Conservation (phyloP, 1,140 invertebrate species). For the Lethocerus indicus region DNA sequence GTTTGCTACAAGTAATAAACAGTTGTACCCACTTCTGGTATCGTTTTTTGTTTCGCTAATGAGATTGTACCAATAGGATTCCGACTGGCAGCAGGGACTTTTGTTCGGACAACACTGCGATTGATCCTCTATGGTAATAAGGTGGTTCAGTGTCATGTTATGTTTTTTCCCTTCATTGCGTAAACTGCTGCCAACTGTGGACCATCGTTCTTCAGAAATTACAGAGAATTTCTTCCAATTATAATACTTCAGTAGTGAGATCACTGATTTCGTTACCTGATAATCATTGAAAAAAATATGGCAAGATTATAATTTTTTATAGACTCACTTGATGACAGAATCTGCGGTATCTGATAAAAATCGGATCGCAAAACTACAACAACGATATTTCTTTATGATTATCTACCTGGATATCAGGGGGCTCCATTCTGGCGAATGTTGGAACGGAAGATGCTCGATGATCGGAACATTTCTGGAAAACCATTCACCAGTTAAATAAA, state of each 20-base stretch:
- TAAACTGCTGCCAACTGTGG: slow-evolving; percentile 57
- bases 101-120: slow-evolving; percentile 58
- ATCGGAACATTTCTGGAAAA: slow-evolving; percentile 80
- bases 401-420: slow-evolving; percentile 71
- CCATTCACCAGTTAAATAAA: neutral
- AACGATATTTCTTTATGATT: neutral
- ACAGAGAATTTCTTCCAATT: slow-evolving; percentile 90
- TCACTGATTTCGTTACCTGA: slow-evolving; percentile 81
- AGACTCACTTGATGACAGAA: no score
- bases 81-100: slow-evolving; percentile 51
- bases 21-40: slow-evolving; percentile 60
- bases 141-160: slow-evolving; percentile 69
- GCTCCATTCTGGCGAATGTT: slow-evolving; percentile 87
- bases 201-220: slow-evolving; percentile 66
- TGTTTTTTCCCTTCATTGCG: slow-evolving; percentile 46
- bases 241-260: slow-evolving; percentile 74
- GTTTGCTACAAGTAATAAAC: no score
- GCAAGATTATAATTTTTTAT: no score
- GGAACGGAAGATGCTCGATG: slow-evolving; percentile 68
- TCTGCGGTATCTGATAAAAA: no score
- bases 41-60: slow-evolving; percentile 76
- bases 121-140: slow-evolving; percentile 41
- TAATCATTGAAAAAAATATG: slow-evolving; percentile 20
- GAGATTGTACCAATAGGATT: slow-evolving; percentile 62
- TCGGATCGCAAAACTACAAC: neutral